A percentile compares a stretch with the other conserved stretches of the same genome.
phyloP scores from a whole-genome alignment of 1,140 invertebrate species.

The Cotesia typhae region DNA sequence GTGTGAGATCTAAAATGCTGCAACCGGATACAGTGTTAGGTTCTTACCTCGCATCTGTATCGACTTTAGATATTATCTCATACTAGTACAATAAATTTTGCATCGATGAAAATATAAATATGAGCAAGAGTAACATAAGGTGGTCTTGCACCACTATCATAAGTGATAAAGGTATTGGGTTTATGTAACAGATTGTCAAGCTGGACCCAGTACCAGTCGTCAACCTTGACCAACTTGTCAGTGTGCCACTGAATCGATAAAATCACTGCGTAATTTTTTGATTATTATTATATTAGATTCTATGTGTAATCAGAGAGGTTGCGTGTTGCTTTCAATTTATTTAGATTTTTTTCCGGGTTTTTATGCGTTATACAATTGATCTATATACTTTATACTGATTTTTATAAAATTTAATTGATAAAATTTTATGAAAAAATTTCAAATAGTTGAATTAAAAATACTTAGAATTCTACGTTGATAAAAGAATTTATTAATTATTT shows the following conservation, averaged over 20 bases:
- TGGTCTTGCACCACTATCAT: not conserved
- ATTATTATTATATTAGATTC: constrained; percentile 14
- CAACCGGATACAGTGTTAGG: no score
- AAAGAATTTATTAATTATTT: no score
- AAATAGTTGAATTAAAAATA: no score
- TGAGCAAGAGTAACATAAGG: not conserved
- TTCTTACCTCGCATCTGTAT: no score
- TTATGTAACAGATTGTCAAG: constrained; percentile 5
- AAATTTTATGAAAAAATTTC: no score
- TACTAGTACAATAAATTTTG: no score
- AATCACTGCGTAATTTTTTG: constrained; percentile 34
- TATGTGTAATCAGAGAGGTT: constrained; percentile 17
- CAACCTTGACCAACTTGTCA: constrained; percentile 50
- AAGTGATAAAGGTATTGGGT: not conserved
- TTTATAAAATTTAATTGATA: no score
- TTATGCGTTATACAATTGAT: not conserved
- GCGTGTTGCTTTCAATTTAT: constrained; percentile 7
- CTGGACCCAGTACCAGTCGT: constrained; percentile 21
- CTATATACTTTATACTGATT: no score
- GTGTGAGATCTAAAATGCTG: no score
- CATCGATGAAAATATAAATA: no score
- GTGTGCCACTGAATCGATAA: constrained; percentile 15
- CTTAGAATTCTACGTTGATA: no score
- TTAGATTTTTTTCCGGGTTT: not conserved
- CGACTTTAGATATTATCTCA: no score